Evolutionary conservation across 2,797 vertebrate species (phyloP).

Genomic region (Knipowitschia caucasica): DNA sequence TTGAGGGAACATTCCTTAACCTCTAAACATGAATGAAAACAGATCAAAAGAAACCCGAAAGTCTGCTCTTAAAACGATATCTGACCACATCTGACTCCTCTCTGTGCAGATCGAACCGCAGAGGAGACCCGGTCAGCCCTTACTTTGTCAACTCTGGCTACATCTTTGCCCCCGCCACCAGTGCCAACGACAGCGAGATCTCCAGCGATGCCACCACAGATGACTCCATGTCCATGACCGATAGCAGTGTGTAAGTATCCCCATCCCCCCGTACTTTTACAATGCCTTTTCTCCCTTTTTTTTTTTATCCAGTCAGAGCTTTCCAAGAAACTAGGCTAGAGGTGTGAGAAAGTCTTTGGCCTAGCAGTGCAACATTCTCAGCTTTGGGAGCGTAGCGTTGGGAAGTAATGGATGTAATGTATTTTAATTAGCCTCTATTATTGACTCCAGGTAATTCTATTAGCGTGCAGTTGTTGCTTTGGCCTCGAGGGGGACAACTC

Average conservation of each 20-base stretch:
- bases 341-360: slow-evolving; percentile 54
- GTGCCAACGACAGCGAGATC: slow-evolving; percentile 93
- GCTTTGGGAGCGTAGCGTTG: slow-evolving; percentile 32
- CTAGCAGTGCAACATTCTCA: slow-evolving; percentile 34
- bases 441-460: slow-evolving; percentile 75
- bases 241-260: slow-evolving; percentile 92
- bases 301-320: slow-evolving; percentile 47
- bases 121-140: slow-evolving; percentile 82
- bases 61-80: not conserved
- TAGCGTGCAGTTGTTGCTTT: slow-evolving; percentile 72
- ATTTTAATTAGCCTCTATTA: slow-evolving; percentile 63
- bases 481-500: slow-evolving; percentile 70
- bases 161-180: slow-evolving; percentile 89
- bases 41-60: not conserved
- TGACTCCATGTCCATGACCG: slow-evolving; percentile 95
- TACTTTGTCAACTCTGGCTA: slow-evolving; percentile 92
- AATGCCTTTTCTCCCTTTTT: slow-evolving; percentile 28
- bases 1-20: too few relatives aligned
- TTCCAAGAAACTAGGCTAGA: slow-evolving; percentile 46
- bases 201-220: slow-evolving; percentile 94
- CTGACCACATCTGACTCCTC: not conserved
- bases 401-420: slow-evolving; percentile 58
- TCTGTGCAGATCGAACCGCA: slow-evolving; percentile 81
- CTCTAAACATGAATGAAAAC: too few relatives aligned
- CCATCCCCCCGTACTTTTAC: slow-evolving; percentile 3